Conservation (phyloP, 1,140 invertebrate genomes). For the Penaeus indicus region DNA sequence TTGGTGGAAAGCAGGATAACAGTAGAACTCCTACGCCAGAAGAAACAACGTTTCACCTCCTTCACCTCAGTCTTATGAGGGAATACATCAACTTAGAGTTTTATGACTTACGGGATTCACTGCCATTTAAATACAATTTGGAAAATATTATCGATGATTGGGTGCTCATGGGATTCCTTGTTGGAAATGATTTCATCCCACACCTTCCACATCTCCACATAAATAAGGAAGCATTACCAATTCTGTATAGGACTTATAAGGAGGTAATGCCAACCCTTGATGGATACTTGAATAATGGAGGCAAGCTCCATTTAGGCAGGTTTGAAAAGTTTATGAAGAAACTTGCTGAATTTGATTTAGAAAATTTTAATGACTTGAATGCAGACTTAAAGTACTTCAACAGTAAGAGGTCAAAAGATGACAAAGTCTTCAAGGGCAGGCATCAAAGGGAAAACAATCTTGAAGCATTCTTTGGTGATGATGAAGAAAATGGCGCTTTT, state of each 20-base stretch:
- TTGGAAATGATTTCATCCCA: slow-evolving; percentile 98
- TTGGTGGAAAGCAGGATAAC: slow-evolving; percentile 65
- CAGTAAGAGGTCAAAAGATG: slow-evolving; percentile 66
- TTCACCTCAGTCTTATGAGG: slow-evolving; percentile 91
- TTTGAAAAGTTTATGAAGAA: slow-evolving; percentile 90
- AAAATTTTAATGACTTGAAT: slow-evolving; percentile 87
- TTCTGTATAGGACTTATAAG: slow-evolving; percentile 91
- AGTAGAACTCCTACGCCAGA: slow-evolving; percentile 77
- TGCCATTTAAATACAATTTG: slow-evolving; percentile 83
- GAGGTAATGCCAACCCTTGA: slow-evolving; percentile 86
- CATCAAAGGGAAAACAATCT: slow-evolving; percentile 31
- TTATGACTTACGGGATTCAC: slow-evolving; percentile 77
- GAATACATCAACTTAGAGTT: slow-evolving; percentile 97
- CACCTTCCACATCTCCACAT: slow-evolving; percentile 95
- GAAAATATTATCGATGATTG: slow-evolving; percentile 71
- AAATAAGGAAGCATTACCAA: slow-evolving; percentile 85
- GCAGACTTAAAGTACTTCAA: slow-evolving; percentile 90
- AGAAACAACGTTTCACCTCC: slow-evolving; percentile 91
- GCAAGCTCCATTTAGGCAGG: slow-evolving; percentile 84
- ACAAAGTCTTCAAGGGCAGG: slow-evolving; percentile 47
- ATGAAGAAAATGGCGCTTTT: slow-evolving; percentile 42
- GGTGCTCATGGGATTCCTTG: slow-evolving; percentile 85
- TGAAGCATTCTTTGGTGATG: slow-evolving; percentile 54
- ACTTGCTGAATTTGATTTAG: slow-evolving; percentile 83
- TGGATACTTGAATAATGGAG: slow-evolving; percentile 94